Evolutionary conservation across 2,888 invertebrate species (phyloP), one percentile per base, ranked within the genome.

Genomic region (Pyralis farinalis): DNA sequence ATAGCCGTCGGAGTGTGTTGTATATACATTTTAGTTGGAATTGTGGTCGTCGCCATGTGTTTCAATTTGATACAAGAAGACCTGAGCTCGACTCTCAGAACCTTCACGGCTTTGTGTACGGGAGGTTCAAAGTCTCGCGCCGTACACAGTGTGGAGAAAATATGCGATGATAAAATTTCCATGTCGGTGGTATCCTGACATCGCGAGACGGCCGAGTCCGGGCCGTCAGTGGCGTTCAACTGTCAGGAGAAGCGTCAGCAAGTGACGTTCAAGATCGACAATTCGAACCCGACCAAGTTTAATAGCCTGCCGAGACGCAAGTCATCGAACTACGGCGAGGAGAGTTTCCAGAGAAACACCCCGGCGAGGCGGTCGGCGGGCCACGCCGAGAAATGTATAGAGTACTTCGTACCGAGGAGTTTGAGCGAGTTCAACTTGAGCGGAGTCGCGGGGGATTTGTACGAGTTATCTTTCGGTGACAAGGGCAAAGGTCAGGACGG

Each of bases 11-110:
- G 94, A 55, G 92, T 93, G 38, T 95, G 95, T 57, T 94, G 95
- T 32, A 91, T 94, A 4, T 96, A 96, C 69, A 96, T 96, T 44
- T 82, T 96, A 44, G 91, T 95, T 22, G 96, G 96, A 33, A 95
- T 96, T 92, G 96, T 95, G 9, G 91, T 96, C 47, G 93, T 96
- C 35, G 96, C 96, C 27, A 96, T 95, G 94, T 96, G 96, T 76
- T 96, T 96, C 82, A 95, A 95, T 75, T 87, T 96, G 43, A 94
- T 96, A 38, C 96, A 95, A 72, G 95, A 95, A 62, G 95, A 95
- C 72, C 91, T 94, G 67, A 63, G 75, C 46, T 51, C 69, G 8
- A 56, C 68, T 10, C 35, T 79, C 46, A 59, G 74, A 4, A 56
- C 60, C 6, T 54, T 74, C 21, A 58, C 72, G 3, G 58, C 69